A percentile compares a stretch with the other conserved stretches of the same genome.
Conservation (phyloP, 2,888 invertebrate genomes). For the Ganaspis brasiliensis region DNA sequence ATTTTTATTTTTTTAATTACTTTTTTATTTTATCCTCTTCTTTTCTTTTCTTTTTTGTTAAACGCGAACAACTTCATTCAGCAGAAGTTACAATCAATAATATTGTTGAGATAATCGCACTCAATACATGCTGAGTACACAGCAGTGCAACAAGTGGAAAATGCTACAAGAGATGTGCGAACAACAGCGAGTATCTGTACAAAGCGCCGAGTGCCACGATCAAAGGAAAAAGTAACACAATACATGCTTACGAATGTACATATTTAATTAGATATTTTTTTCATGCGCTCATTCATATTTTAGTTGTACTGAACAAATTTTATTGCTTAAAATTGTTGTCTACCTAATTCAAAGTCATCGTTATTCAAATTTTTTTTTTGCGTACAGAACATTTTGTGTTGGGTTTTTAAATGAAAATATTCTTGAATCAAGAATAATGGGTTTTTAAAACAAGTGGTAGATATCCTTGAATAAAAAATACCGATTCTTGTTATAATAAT, state of each 20-base stretch:
- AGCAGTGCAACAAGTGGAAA: constrained; percentile 43
- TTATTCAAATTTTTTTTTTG: too few relatives aligned
- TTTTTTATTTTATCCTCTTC: too few relatives aligned
- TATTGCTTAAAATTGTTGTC: neutral
- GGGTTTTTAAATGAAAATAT: too few relatives aligned
- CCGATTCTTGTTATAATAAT: too few relatives aligned
- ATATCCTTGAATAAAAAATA: too few relatives aligned
- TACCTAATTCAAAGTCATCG: neutral
- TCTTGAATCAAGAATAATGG: too few relatives aligned
- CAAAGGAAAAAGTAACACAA: constrained; percentile 35
- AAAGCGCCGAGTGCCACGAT: constrained; percentile 24
- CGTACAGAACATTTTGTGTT: too few relatives aligned
- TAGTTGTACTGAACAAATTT: neutral
- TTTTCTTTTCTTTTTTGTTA: neutral
- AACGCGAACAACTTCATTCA: constrained; percentile 11
- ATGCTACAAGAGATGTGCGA: constrained; percentile 44
- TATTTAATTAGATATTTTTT: constrained; percentile 25
- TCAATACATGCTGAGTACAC: constrained; percentile 39
- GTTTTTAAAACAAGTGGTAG: too few relatives aligned
- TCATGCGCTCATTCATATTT: neutral
- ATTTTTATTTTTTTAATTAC: neutral
- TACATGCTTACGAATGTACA: neutral
- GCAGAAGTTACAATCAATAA: constrained; percentile 35
- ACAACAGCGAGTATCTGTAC: constrained; percentile 32
- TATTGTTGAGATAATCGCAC: constrained; percentile 43